Evolutionary conservation across 1,140 invertebrate species (phyloP), one percentile per base, ranked within the genome.

Genomic region (Zaprionus tsacasi): DNA sequence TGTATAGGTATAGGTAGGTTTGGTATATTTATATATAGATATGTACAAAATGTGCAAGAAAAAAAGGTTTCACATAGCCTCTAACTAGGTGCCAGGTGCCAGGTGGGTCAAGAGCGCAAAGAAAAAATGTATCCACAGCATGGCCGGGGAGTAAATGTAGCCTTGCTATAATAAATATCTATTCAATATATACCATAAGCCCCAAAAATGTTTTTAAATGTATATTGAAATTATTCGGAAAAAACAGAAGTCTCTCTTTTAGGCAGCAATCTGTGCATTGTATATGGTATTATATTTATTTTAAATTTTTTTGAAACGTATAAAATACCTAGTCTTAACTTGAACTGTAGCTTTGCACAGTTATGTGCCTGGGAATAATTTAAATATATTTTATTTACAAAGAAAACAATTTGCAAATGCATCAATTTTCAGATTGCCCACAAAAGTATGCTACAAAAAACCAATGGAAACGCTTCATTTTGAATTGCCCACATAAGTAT

Each of bases 21-120:
- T 43, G 54, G 35, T 40, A 61, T 60, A 74, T 80, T 77, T 71
- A 64, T 63, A 54, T 70, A 54, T 66, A 67, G 60, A 65, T 68
- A 76, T 79, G 33, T 85, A 75, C 70, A 78, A 33, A 71, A 64
- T 33, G 61, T 61, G 82, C 83, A 57, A 57, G 63, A 15, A 52
- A 45, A 35, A 17, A 35, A 30, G 30, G 52, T 72, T 66, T 48
- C 21, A 17, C 45, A 61, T 73, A 43, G 52, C 80, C 13, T 25
- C 79, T 85, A 86, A 70, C 78, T 86, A 78, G 69, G 81, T 83
- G 81, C 81, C 83, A 54, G 50, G 80, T 82, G 79, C 79, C 36
- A 27, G 17, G 30, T 48, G 40, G 30, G 21, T 10, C 33, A 54
- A 40, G 30, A 36, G 38, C 25, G 36, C 25, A 13, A 52, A 50